Conservation (phyloP, 2,113 vertebrate species). For the Hippocampus comes region DNA sequence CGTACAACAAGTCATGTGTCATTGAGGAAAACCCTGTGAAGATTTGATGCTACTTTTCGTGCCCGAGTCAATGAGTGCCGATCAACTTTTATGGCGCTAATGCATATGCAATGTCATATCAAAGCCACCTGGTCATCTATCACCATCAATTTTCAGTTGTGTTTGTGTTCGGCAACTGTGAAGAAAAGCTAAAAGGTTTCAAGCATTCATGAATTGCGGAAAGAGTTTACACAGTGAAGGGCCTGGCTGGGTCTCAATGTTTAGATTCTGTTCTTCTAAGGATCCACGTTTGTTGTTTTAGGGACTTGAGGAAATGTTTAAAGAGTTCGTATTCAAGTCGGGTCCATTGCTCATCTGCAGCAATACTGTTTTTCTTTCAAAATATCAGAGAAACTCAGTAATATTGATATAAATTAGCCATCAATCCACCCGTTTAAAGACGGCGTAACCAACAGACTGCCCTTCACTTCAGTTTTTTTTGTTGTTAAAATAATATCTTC, state of each 20-base stretch:
- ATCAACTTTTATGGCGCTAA: neutral
- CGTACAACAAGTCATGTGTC: conserved; percentile 31
- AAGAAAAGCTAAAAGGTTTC: neutral
- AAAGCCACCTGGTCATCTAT: neutral
- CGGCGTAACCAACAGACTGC: neutral
- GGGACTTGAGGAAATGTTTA: conserved; percentile 21
- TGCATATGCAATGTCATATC: neutral
- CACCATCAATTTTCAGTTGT: neutral
- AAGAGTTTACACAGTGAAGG: conserved; percentile 3
- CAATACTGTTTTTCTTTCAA: neutral
- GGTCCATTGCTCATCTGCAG: neutral
- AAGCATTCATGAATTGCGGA: neutral
- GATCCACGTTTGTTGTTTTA: conserved; percentile 11
- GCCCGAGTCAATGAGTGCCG: conserved; percentile 6
- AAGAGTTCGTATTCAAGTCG: conserved; percentile 13
- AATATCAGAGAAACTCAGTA: neutral
- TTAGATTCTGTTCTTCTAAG: conserved; percentile 18
- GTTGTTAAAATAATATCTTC: neutral
- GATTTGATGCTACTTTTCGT: conserved; percentile 18
- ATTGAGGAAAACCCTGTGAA: conserved; percentile 32
- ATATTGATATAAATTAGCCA: neutral
- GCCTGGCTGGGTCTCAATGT: conserved; percentile 4
- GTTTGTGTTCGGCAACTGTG: neutral
- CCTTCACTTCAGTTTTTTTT: neutral
- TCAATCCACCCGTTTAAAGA: neutral